Conservation (phyloP, 2,888 invertebrate genomes). For the Drosophila mimetica region DNA sequence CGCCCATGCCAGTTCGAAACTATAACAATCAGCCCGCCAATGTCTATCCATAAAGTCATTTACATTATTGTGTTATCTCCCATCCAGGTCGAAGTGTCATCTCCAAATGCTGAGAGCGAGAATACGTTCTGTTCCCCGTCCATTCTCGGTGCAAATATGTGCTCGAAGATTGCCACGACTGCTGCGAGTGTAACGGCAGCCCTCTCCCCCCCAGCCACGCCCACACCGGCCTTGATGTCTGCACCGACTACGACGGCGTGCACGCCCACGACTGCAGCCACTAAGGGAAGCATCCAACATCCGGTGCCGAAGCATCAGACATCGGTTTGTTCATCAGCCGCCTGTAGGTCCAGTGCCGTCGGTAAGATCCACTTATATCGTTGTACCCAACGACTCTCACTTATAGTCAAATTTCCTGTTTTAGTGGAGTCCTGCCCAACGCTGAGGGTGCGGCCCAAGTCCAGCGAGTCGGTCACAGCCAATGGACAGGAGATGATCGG, state of each 20-base stretch:
- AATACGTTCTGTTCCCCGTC: slow-evolving; percentile 84
- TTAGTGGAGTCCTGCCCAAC: slow-evolving; percentile 74
- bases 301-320: slow-evolving; percentile 38
- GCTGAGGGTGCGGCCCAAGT: slow-evolving; percentile 75
- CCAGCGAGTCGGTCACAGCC: slow-evolving; percentile 59
- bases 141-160: slow-evolving; percentile 84
- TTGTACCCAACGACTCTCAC: no score
- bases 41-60: background rate
- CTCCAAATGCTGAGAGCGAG: slow-evolving; percentile 84
- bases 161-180: slow-evolving; percentile 83
- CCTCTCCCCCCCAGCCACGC: slow-evolving; percentile 72
- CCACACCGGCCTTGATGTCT: slow-evolving; percentile 67
- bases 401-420: background rate
- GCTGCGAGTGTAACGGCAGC: slow-evolving; percentile 82
- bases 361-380: slow-evolving; percentile 59
- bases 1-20: background rate
- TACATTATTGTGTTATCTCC: slow-evolving; percentile 4
- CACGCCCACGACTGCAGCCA: slow-evolving; percentile 28
- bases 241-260: slow-evolving; percentile 38
- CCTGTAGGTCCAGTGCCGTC: slow-evolving; percentile 42
- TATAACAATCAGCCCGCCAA: background rate
- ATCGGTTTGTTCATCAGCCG: slow-evolving; percentile 26
- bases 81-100: slow-evolving; percentile 84
- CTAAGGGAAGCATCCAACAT: slow-evolving; percentile 15
- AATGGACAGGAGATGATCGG: slow-evolving; percentile 52